These are phyloP conservation scores for Teinopalpus imperialis DNA, from an alignment of 2,888 invertebrate genomes.

Conservation along the genomic window DNA sequence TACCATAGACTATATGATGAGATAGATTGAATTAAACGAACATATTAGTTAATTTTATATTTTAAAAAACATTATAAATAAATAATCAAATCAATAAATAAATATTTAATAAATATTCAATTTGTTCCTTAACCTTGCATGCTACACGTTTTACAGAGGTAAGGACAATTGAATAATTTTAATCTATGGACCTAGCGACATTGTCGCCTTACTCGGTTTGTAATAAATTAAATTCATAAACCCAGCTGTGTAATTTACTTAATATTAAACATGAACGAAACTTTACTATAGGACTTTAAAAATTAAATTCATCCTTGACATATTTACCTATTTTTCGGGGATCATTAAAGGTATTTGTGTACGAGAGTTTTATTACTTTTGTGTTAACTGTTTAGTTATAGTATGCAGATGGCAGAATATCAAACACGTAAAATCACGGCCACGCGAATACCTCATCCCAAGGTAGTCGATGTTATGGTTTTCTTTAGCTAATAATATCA, in stretches of 20 bases:
- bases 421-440: conserved; percentile 22
- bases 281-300: conserved; percentile 5
- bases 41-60: not conserved
- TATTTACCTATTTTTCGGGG: conserved; percentile 10
- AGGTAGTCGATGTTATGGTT: conserved; percentile 17
- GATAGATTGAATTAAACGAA: too few species aligned
- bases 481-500: conserved; percentile 14
- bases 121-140: conserved; percentile 4
- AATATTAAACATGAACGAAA: conserved; percentile 7
- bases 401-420: conserved; percentile 10
- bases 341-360: not conserved
- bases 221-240: conserved; percentile 10
- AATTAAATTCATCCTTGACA: conserved; percentile 14
- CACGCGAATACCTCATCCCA: conserved; percentile 17
- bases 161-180: conserved; percentile 8
- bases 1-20: too few species aligned
- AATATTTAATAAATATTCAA: too few species aligned
- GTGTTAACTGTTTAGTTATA: conserved; percentile 2
- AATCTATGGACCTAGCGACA: conserved; percentile 5
- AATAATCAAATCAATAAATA: too few species aligned
- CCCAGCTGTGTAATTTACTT: conserved; percentile 7
- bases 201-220: conserved; percentile 15
- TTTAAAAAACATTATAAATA: too few species aligned
- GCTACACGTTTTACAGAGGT: conserved; percentile 2
- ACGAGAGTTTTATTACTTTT: not conserved